Percentiles rank a stretch among this genome's conserved stretches.
These are phyloP conservation scores for Sinodicranocentrus sp. DNA, from an alignment of 2,888 invertebrate genomes.

Conservation along the genomic window DNA sequence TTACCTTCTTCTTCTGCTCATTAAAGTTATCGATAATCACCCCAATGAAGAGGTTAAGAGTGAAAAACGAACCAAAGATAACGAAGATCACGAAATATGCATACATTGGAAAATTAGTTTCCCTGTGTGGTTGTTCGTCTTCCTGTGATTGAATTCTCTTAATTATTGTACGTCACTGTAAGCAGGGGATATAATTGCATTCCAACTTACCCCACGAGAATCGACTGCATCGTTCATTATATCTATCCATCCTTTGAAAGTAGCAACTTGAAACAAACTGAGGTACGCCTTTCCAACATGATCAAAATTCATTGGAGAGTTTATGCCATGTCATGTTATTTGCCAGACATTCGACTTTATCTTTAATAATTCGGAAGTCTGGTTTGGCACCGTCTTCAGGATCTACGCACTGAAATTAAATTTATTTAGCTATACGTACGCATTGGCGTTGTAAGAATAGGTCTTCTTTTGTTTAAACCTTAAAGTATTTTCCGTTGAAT, in stretches of 20 bases:
- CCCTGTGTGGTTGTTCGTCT: constrained; percentile 93
- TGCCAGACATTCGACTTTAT: constrained; percentile 89
- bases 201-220: constrained; percentile 88
- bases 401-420: constrained; percentile 88
- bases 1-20: constrained; percentile 97
- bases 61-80: constrained; percentile 99
- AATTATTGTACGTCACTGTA: neutral
- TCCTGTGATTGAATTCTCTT: constrained; percentile 81
- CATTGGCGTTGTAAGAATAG: neutral
- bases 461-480: constrained; percentile 82
- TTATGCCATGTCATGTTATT: constrained; percentile 97
- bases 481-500: constrained; percentile 97
- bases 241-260: constrained; percentile 99
- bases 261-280: constrained; percentile 98
- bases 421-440: neutral
- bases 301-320: constrained; percentile 98
- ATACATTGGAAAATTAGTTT: constrained; percentile 98
- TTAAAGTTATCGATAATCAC: constrained; percentile 99
- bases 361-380: constrained; percentile 92
- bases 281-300: constrained; percentile 98
- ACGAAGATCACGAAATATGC: constrained; percentile 99
- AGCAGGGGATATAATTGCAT: too few relatives aligned
- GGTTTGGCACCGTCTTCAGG: constrained; percentile 86
- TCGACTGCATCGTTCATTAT: constrained; percentile 99
- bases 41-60: constrained; percentile 99